Base-by-base conservation (phyloP, 2,113 vertebrate species). In the Hipposideros armiger region DNA sequence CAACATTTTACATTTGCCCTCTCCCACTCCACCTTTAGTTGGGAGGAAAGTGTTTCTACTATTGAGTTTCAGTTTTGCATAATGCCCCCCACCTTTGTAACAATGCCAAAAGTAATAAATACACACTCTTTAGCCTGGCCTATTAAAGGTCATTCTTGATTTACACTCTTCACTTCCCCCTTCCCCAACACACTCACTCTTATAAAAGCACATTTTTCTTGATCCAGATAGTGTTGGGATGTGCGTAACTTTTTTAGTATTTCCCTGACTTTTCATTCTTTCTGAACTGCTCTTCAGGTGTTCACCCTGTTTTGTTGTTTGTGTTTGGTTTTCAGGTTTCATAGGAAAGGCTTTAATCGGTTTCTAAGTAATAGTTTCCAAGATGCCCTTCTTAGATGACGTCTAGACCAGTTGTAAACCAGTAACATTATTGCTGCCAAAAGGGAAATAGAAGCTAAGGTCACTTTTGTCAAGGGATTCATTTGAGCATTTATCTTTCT, bases 321-420 rank as follows among this genome's bases (percentile, higher is more conserved):
- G 97, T 97, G 91, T 98, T 97, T 98, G 95, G 97, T 93, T 98
- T 92, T 97, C 90, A 97, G 94, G 97, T 98, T 98, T 97, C 96
- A 82, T 74, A 95, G 94, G 93, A 92, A 97, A 97, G 97, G 88
- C 88, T 97, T 97, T 97, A 98, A 97, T 96, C 95, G 96, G 91
- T 88, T 87, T 82, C 96, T 97, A 97, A 96, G 92, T 97, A 97
- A 97, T 87, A 97, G 87, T 95, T 91, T 94, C 95, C 96, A 95
- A 96, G 97, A 98, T 97, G 97, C 95, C 96, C 96, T 97, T 97
- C 94, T 96, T 97, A 97, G 91, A 96, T 97, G 97, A 97, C 95
- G 98, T 98, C 97, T 94, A 97, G 96, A 96, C 58, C 88, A 95
- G 76, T 97, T 98, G 85, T 11, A 97, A 98, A 98, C 96, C 97